Evolutionary conservation across 2,113 vertebrate genomes (phyloP).

Genomic region (Prolemur simus): DNA sequence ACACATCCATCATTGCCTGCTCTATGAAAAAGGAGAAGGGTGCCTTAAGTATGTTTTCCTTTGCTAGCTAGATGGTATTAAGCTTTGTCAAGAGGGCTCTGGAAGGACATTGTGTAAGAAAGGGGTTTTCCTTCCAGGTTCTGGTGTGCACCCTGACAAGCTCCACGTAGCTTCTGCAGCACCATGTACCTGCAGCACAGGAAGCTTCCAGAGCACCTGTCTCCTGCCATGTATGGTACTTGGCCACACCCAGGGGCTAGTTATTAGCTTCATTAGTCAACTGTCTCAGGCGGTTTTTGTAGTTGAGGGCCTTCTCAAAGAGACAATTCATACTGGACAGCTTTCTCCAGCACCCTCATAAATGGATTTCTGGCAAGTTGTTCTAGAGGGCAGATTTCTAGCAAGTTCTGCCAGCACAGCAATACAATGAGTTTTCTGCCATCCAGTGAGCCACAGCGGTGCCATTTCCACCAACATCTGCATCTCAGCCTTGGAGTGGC

Average conservation of each 20-base stretch:
- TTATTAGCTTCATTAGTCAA: too few relatives aligned
- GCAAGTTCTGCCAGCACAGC: neutral
- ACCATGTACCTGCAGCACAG: rapidly evolving
- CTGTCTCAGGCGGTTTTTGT: rapidly evolving
- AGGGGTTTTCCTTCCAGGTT: neutral
- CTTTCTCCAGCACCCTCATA: neutral
- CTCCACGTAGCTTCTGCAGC: neutral
- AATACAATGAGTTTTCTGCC: neutral
- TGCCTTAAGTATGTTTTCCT: neutral
- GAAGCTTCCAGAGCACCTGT: neutral
- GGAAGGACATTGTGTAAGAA: neutral
- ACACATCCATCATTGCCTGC: neutral
- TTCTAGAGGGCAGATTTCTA: neutral
- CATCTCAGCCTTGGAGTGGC: neutral
- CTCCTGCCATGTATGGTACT: neutral
- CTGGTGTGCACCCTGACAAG: neutral
- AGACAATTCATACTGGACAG: neutral
- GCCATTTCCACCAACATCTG: neutral
- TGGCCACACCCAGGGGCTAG: neutral
- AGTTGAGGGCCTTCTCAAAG: neutral
- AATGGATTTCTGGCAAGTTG: neutral
- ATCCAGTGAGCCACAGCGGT: neutral
- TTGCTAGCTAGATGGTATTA: neutral
- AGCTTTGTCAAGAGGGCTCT: neutral
- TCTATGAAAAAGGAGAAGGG: neutral